These are phyloP conservation scores for Sesia apiformis DNA, from an alignment of 2,888 invertebrate genomes.

Conservation along the genomic window DNA sequence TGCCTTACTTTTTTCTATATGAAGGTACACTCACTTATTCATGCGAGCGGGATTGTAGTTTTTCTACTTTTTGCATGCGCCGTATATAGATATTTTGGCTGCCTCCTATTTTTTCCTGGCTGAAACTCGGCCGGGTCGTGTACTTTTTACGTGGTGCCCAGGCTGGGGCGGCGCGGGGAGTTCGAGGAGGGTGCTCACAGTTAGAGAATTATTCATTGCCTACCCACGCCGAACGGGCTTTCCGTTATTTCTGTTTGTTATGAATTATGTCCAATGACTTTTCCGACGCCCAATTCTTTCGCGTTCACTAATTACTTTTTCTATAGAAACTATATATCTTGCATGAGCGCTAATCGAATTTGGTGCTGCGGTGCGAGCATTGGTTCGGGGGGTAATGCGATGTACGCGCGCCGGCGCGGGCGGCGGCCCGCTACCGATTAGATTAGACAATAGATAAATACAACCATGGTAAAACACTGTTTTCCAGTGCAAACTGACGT, in stretches of 20 bases:
- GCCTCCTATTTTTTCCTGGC: constrained; percentile 68
- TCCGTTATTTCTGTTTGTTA: constrained; percentile 74
- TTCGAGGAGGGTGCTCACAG: constrained; percentile 62
- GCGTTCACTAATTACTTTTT: constrained; percentile 68
- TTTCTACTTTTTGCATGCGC: constrained; percentile 58
- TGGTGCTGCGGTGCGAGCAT: constrained; percentile 1
- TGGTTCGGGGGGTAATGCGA: too few species aligned
- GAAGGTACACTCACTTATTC: constrained; percentile 67
- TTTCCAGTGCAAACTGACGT: constrained; percentile 48
- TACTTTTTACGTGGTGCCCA: constrained; percentile 66
- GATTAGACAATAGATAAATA: constrained; percentile 16
- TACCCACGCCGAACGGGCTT: constrained; percentile 69
- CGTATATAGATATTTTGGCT: constrained; percentile 71
- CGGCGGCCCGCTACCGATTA: background rate
- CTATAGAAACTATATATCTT: constrained; percentile 58
- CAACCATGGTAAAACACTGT: constrained; percentile 43
- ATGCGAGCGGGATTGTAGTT: constrained; percentile 68
- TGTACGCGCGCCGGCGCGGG: too few species aligned
- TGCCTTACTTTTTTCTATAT: constrained; percentile 26
- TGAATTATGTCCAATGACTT: constrained; percentile 73
- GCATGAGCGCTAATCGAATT: constrained; percentile 11
- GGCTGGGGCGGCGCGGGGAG: constrained; percentile 29
- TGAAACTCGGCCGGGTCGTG: constrained; percentile 67
- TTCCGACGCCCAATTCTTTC: constrained; percentile 64
- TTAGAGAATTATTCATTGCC: constrained; percentile 75